Evolutionary conservation across 2,113 vertebrate genomes (phyloP).

Genomic region (Scalopus aquaticus): DNA sequence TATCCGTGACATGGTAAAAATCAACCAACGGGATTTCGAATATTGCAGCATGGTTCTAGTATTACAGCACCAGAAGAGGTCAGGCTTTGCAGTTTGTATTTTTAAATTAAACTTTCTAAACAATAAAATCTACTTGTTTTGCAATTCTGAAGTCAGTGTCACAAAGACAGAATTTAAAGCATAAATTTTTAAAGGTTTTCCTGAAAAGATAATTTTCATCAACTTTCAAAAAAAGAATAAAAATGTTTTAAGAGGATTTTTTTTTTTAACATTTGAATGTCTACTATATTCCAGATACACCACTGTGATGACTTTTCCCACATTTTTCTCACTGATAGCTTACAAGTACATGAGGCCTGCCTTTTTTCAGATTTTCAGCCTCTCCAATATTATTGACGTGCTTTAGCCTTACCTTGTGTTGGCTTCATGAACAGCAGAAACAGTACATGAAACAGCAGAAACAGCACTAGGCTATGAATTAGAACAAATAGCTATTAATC

Average conservation of each 20-base stretch:
- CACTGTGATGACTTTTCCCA: not conserved
- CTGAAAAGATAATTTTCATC: constrained; percentile 37
- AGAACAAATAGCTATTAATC: constrained; percentile 12
- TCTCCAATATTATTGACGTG: not conserved
- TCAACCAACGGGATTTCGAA: not conserved
- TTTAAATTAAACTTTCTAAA: constrained; percentile 48
- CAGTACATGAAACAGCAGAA: not conserved
- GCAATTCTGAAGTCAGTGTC: not conserved
- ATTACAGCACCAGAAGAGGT: not conserved
- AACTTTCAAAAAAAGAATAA: constrained; percentile 32
- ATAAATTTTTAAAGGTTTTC: constrained; percentile 52
- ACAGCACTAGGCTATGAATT: not conserved
- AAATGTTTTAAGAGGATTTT: not conserved
- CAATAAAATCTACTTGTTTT: constrained; percentile 18
- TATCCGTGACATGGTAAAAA: not conserved
- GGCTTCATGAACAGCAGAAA: not conserved
- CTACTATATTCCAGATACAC: not conserved
- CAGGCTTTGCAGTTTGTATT: not conserved
- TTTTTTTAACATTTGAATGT: not conserved
- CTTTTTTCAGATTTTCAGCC: not conserved
- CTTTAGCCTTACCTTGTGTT: not conserved
- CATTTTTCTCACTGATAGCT: not conserved
- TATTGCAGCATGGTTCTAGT: not conserved
- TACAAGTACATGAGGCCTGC: not conserved
- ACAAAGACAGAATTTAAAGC: constrained; percentile 39